These are phyloP conservation scores for Ips nitidus DNA, from an alignment of 1,140 invertebrate species.

Conservation along the genomic window DNA sequence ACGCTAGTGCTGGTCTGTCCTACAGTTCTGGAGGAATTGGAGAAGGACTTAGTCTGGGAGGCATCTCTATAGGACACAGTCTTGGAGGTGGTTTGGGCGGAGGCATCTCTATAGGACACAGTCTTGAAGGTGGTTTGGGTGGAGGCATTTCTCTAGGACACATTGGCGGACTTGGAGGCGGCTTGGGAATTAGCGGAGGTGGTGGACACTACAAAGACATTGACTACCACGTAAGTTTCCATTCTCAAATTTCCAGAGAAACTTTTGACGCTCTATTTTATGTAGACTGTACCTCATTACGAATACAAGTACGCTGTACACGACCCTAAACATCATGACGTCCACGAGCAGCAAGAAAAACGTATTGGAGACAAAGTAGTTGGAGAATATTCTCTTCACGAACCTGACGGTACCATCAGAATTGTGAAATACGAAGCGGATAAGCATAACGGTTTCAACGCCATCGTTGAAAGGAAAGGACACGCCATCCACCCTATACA, in stretches of 20 bases:
- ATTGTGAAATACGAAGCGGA: constrained; percentile 21
- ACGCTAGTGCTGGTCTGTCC: constrained; percentile 13
- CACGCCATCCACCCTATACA: constrained; percentile 22
- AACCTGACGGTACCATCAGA: constrained; percentile 16
- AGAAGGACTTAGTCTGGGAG: constrained; percentile 1
- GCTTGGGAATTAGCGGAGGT: not conserved
- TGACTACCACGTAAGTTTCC: constrained; percentile 23
- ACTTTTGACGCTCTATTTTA: not conserved
- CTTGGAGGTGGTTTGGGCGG: constrained; percentile 9
- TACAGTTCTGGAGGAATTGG: not conserved
- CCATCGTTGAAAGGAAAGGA: constrained; percentile 11
- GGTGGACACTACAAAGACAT: constrained; percentile 12
- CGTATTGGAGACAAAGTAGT: constrained; percentile 20
- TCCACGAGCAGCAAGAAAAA: constrained; percentile 20
- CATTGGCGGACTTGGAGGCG: not conserved
- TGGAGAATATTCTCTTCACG: constrained; percentile 16
- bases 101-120: not conserved
- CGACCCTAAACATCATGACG: constrained; percentile 22
- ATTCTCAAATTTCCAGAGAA: not conserved
- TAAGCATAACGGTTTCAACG: constrained; percentile 21
- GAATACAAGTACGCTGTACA: constrained; percentile 12
- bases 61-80: not conserved
- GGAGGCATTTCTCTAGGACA: not conserved
- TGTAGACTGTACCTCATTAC: constrained; percentile 16
- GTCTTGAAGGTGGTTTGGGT: not conserved